Evolutionary conservation across 53 echinoderm and acorn worm species (phyloP).

Genomic region (Zoroaster sp.): DNA sequence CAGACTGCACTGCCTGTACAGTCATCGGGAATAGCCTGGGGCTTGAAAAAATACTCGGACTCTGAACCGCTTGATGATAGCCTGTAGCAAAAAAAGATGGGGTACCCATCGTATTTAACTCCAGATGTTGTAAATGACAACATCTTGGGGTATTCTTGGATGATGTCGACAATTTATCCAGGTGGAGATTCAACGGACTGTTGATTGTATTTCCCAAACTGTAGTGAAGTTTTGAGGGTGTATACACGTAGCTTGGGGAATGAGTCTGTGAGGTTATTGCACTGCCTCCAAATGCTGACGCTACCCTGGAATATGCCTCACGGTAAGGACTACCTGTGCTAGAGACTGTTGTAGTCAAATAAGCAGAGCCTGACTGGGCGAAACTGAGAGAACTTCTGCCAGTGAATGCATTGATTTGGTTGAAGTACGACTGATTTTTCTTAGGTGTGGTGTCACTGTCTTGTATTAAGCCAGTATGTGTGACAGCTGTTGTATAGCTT

Average conservation of each 20-base stretch:
- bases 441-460: background rate
- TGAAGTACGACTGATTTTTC: background rate
- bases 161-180: background rate
- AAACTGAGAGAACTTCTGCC: background rate
- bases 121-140: background rate
- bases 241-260: background rate
- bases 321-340: background rate
- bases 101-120: background rate
- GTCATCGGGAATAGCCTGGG: constrained; percentile 33
- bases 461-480: background rate
- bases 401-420: background rate
- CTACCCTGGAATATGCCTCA: background rate
- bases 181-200: background rate
- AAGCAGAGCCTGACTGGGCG: background rate
- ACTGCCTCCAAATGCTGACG: background rate
- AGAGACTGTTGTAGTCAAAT: background rate
- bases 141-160: background rate
- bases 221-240: background rate
- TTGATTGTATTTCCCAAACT: background rate
- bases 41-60: constrained; percentile 56
- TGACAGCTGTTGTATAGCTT: background rate
- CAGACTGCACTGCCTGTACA: constrained; percentile 20
- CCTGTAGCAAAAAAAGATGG: background rate
- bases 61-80: constrained; percentile 5
- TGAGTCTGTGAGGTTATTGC: background rate